These are phyloP conservation scores for Prolemur simus DNA, from an alignment of 2,113 vertebrate species.

Conservation along the genomic window DNA sequence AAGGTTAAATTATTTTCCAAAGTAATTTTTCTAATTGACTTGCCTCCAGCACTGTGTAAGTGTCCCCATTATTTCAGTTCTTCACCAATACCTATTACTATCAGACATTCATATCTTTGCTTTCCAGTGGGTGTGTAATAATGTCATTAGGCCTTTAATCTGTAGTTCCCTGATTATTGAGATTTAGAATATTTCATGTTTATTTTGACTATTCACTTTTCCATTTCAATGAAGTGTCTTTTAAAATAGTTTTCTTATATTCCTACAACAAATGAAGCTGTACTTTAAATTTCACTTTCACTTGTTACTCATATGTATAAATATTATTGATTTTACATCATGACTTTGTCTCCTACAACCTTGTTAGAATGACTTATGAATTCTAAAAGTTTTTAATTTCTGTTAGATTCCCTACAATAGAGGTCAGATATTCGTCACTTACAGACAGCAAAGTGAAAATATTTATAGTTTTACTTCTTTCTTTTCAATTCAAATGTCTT, in stretches of 20 bases:
- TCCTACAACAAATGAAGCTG: neutral
- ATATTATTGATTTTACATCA: neutral
- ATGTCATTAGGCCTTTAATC: neutral
- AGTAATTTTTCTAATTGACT: neutral
- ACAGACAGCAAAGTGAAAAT: neutral
- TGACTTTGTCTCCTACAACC: neutral
- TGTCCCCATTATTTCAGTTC: neutral
- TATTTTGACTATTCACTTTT: neutral
- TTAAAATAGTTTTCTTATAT: neutral
- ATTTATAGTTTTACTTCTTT: neutral
- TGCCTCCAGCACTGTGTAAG: neutral
- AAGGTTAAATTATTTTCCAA: neutral
- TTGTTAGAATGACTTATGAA: neutral
- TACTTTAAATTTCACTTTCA: neutral
- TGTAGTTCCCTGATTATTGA: neutral
- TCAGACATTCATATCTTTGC: neutral
- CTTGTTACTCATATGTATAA: neutral
- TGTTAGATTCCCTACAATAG: neutral
- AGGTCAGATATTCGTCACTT: neutral
- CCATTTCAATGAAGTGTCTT: neutral
- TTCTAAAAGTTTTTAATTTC: neutral
- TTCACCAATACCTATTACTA: neutral
- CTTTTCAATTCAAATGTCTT: neutral
- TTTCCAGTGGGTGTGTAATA: neutral
- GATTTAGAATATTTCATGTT: neutral